Conservation (phyloP, 2,888 invertebrate genomes). For the Lissocephala sabroskyi region DNA sequence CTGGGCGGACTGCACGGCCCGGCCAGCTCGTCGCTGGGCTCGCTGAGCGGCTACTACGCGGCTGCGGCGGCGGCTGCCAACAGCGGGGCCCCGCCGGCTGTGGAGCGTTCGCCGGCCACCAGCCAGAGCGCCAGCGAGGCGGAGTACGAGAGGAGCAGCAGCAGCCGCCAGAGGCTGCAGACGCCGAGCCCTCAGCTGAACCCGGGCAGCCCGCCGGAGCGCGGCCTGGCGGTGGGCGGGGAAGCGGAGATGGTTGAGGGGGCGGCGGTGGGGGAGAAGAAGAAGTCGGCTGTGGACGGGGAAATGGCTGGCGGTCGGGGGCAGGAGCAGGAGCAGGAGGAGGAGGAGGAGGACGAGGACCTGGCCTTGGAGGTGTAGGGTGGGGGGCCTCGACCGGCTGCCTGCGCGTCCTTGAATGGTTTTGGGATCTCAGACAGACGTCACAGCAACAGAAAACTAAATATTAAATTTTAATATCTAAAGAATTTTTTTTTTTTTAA, state of each 20-base stretch:
- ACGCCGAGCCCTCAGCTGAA: constrained; percentile 71
- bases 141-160: constrained; percentile 49
- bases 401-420: no score
- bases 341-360: constrained; percentile 25
- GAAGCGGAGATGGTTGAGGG: constrained; percentile 14
- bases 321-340: background rate
- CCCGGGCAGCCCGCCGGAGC: constrained; percentile 71
- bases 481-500: background rate
- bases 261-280: background rate
- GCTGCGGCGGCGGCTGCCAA: constrained; percentile 25
- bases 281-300: constrained; percentile 7
- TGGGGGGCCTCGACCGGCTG: no score
- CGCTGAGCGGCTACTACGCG: constrained; percentile 75
- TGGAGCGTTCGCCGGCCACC: constrained; percentile 44
- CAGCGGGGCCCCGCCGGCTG: background rate
- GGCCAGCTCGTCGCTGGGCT: constrained; percentile 75
- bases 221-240: constrained; percentile 31
- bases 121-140: constrained; percentile 54
- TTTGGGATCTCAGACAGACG: constrained; percentile 39
- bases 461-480: background rate
- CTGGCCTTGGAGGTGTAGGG: constrained; percentile 45
- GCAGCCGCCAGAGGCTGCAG: constrained; percentile 46
- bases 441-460: constrained; percentile 13
- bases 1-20: constrained; percentile 26
- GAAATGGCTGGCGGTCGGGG: background rate